phyloP scores from a whole-genome alignment of 2,113 vertebrate genomes.

The Corythornis cristatus region DNA sequence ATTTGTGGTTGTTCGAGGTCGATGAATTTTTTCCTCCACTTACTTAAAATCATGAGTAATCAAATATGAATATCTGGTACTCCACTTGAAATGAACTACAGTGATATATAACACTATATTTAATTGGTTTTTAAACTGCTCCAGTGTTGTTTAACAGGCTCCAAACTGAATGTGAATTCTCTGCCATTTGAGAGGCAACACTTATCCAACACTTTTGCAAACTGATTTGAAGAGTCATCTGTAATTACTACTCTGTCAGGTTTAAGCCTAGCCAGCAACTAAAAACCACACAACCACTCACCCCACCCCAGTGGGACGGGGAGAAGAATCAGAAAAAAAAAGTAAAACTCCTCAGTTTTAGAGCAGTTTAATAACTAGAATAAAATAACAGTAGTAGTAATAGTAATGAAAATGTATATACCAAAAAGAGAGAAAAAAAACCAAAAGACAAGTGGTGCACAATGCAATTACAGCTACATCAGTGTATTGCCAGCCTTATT shows the following conservation, averaged over 20 bases:
- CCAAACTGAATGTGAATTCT: conserved; percentile 3
- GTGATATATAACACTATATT: conserved; percentile 27
- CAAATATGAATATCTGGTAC: conserved; percentile 32
- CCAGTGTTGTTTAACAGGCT: conserved; percentile 18
- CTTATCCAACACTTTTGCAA: conserved; percentile 7
- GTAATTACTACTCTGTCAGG: neutral
- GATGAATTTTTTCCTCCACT: conserved; percentile 49
- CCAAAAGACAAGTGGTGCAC: neutral
- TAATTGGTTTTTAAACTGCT: conserved; percentile 32
- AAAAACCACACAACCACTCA: neutral
- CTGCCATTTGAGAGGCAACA: neutral
- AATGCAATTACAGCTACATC: neutral
- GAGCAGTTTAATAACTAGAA: neutral
- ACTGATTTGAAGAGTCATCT: neutral
- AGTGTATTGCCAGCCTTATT: neutral
- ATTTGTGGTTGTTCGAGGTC: conserved; percentile 76
- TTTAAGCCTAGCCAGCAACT: neutral
- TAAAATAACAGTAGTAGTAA: neutral
- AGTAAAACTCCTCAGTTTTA: neutral
- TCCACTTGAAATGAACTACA: conserved; percentile 59
- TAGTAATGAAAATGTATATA: neutral
- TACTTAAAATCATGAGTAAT: conserved; percentile 58
- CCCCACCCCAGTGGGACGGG: neutral
- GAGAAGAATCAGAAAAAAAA: neutral
- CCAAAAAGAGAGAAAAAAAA: neutral